Percentiles rank a stretch among this genome's conserved stretches.
phyloP scores from a whole-genome alignment of 2,797 vertebrate genomes.

The Phoeniculus purpureus region DNA sequence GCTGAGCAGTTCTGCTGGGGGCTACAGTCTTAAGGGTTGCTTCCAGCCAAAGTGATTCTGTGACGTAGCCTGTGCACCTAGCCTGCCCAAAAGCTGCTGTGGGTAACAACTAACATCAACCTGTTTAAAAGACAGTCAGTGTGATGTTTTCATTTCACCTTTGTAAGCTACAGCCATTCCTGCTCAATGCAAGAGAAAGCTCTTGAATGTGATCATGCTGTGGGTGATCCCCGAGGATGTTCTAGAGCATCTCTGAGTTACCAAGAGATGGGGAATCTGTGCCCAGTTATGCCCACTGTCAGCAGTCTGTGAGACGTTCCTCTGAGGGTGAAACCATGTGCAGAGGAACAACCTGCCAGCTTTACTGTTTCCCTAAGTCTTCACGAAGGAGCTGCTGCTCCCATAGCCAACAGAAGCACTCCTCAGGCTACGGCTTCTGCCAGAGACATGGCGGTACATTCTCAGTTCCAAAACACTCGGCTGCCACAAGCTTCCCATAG shows the following conservation, averaged over 20 bases:
- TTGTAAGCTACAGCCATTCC: background rate
- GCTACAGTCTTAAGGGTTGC: background rate
- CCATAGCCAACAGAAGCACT: background rate
- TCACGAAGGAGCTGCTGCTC: background rate
- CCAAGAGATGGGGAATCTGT: background rate
- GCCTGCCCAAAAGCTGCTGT: background rate
- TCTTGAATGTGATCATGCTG: background rate
- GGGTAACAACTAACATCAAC: background rate
- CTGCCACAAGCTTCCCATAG: background rate
- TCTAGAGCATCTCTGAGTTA: background rate
- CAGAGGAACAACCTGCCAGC: background rate
- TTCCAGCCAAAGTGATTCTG: too few relatives aligned
- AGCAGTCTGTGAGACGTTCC: background rate
- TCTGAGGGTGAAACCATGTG: background rate
- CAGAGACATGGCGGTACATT: fast-evolving
- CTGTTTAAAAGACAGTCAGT: background rate
- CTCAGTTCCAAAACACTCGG: background rate
- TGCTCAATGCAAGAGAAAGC: background rate
- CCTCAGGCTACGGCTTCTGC: background rate
- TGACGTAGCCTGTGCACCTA: background rate
- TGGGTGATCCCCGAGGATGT: background rate
- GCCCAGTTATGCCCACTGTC: background rate
- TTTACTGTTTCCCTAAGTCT: background rate
- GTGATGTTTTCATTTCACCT: background rate
- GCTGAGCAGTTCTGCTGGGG: background rate